Percentiles rank a stretch among this genome's conserved stretches.
These are phyloP conservation scores for Drosophila pseudotakahashii DNA, from an alignment of 2,888 invertebrate genomes.

Conservation along the genomic window DNA sequence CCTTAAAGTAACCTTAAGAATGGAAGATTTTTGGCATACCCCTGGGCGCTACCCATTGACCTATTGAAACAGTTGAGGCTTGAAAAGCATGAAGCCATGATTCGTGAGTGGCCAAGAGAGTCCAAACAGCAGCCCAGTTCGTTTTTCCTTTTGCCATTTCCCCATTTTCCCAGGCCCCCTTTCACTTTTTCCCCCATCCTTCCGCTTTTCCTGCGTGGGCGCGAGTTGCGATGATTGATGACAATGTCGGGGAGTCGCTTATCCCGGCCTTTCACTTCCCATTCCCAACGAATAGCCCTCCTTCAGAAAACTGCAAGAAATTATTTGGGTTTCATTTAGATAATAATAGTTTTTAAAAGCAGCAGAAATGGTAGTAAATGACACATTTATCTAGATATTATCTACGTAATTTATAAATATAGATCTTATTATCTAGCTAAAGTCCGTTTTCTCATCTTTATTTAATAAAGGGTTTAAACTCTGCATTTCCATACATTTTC, in stretches of 20 bases:
- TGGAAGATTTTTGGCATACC: background rate
- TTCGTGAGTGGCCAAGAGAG: slow-evolving; percentile 27
- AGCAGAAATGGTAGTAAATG: too few relatives aligned
- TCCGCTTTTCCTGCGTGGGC: slow-evolving; percentile 41
- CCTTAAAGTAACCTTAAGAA: background rate
- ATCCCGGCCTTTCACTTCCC: slow-evolving; percentile 19
- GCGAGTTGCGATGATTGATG: slow-evolving; percentile 53
- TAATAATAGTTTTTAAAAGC: too few relatives aligned
- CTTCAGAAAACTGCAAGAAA: background rate
- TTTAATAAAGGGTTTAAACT: too few relatives aligned
- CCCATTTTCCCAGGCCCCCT: background rate
- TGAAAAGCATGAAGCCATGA: slow-evolving; percentile 31
- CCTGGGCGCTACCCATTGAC: slow-evolving; percentile 15
- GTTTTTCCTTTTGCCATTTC: slow-evolving; percentile 1
- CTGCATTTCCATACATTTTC: too few relatives aligned
- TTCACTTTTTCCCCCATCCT: slow-evolving; percentile 10
- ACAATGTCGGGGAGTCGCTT: slow-evolving; percentile 46
- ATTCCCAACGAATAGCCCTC: background rate
- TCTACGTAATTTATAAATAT: too few relatives aligned
- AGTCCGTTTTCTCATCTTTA: too few relatives aligned
- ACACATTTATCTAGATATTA: too few relatives aligned
- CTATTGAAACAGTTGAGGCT: slow-evolving; percentile 33
- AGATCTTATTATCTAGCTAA: too few relatives aligned
- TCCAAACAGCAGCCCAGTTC: slow-evolving; percentile 25
- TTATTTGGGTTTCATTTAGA: too few relatives aligned